A percentile compares a stretch with the other conserved stretches of the same genome.
Conservation (phyloP, 2,888 invertebrate species). For the Oscheius sp. region DNA sequence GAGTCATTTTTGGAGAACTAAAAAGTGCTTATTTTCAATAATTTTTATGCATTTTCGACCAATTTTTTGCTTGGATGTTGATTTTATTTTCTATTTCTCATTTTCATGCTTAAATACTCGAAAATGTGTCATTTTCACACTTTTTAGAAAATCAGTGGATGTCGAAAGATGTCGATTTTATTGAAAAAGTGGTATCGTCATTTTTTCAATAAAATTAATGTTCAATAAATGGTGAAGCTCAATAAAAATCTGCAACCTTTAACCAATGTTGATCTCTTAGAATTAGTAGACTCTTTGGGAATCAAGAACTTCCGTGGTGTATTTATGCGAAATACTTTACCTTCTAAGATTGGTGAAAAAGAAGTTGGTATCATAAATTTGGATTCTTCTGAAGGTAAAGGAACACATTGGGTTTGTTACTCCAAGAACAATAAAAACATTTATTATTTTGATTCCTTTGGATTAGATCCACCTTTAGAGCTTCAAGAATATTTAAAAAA, state of each 20-base stretch:
- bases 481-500: conserved; percentile 19
- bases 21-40: conserved; percentile 37
- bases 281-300: conserved; percentile 4
- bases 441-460: conserved; percentile 20
- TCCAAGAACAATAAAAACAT: not conserved
- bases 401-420: conserved; percentile 24
- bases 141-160: not conserved
- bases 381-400: conserved; percentile 7
- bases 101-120: conserved; percentile 9
- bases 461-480: conserved; percentile 21
- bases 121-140: conserved; percentile 16
- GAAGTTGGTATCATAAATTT: conserved; percentile 26
- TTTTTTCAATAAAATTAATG: not conserved
- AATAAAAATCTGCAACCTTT: conserved; percentile 8
- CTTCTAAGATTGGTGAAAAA: not conserved
- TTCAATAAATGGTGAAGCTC: conserved; percentile 16
- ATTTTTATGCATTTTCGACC: conserved; percentile 17
- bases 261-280: conserved; percentile 14
- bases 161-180: conserved; percentile 13
- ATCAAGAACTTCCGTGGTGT: conserved; percentile 19
- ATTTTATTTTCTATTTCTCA: not conserved
- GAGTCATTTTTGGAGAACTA: conserved; percentile 30
- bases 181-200: not conserved
- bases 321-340: conserved; percentile 17
- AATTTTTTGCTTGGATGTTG: conserved; percentile 7